These are phyloP conservation scores for Nymphalis c-album DNA, from an alignment of 2,888 invertebrate species.

Conservation along the genomic window DNA sequence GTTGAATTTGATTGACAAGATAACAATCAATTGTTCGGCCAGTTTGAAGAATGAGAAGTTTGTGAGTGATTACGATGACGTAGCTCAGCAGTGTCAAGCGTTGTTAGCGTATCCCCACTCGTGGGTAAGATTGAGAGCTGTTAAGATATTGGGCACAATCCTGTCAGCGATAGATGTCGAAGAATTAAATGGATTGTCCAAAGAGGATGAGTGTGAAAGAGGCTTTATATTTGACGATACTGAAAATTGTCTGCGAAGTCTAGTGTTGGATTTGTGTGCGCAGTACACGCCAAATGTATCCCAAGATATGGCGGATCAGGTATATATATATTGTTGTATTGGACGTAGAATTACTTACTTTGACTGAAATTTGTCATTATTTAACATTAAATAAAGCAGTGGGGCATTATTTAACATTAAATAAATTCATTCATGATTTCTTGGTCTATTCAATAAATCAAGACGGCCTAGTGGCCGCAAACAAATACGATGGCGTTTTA, in stretches of 20 bases:
- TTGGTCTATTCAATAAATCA: too few relatives aligned
- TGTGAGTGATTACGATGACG: conserved; percentile 75
- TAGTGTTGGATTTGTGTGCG: conserved; percentile 88
- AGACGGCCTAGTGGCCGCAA: too few relatives aligned
- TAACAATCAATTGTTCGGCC: conserved; percentile 83
- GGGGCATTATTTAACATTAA: not conserved
- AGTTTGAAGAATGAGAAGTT: conserved; percentile 79
- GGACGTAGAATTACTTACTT: too few relatives aligned
- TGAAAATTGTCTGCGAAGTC: conserved; percentile 82
- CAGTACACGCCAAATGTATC: conserved; percentile 87
- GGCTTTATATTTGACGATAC: conserved; percentile 85
- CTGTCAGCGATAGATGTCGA: conserved; percentile 84
- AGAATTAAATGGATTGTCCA: conserved; percentile 78
- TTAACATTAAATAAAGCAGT: not conserved
- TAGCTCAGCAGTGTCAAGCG: conserved; percentile 85
- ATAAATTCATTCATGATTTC: too few relatives aligned
- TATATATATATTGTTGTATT: conserved; percentile 36
- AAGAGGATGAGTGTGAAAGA: conserved; percentile 63
- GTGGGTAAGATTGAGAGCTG: conserved; percentile 91
- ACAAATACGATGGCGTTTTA: too few relatives aligned
- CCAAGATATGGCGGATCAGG: conserved; percentile 88
- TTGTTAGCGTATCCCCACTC: conserved; percentile 90
- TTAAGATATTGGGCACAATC: conserved; percentile 88
- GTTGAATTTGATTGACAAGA: conserved; percentile 85
- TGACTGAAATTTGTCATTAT: not conserved